Conservation (phyloP, 2,888 invertebrate species). For the Melanostoma mellinum region DNA sequence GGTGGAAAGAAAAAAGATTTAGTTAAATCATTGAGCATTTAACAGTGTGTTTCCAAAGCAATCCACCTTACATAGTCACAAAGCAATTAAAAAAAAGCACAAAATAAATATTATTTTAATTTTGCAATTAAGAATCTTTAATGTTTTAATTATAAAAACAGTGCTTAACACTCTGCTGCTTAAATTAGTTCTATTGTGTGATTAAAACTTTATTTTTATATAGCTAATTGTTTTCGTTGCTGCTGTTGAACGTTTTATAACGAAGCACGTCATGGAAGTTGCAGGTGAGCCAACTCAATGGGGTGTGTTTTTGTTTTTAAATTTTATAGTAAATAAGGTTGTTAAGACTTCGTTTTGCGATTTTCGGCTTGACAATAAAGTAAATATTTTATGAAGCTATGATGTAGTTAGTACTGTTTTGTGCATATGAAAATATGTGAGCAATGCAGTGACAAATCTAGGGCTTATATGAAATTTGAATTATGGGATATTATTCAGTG, state of each 20-base stretch:
- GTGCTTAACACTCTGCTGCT: constrained; percentile 27
- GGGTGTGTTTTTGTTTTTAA: neutral
- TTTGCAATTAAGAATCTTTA: constrained; percentile 16
- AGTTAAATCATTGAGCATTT: constrained; percentile 52
- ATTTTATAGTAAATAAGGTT: constrained; percentile 2
- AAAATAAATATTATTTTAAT: neutral
- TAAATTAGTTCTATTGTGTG: constrained; percentile 24
- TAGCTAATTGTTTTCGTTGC: neutral
- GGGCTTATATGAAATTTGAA: no score
- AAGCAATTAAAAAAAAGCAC: constrained; percentile 11
- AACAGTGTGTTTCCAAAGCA: constrained; percentile 27
- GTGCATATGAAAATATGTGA: neutral
- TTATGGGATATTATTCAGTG: no score
- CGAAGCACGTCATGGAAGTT: constrained; percentile 57
- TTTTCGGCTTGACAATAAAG: constrained; percentile 11
- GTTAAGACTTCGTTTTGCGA: neutral
- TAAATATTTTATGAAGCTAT: neutral
- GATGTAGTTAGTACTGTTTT: neutral
- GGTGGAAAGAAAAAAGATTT: constrained; percentile 38
- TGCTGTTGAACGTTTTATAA: constrained; percentile 11
- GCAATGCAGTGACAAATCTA: neutral
- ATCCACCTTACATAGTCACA: neutral
- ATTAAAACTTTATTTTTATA: constrained; percentile 11
- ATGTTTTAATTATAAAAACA: constrained; percentile 26
- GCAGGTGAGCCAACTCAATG: constrained; percentile 47